Percentiles rank a stretch among this genome's conserved stretches.
Conservation (phyloP, 2,888 invertebrate species). For the Abrostola triplasia region DNA sequence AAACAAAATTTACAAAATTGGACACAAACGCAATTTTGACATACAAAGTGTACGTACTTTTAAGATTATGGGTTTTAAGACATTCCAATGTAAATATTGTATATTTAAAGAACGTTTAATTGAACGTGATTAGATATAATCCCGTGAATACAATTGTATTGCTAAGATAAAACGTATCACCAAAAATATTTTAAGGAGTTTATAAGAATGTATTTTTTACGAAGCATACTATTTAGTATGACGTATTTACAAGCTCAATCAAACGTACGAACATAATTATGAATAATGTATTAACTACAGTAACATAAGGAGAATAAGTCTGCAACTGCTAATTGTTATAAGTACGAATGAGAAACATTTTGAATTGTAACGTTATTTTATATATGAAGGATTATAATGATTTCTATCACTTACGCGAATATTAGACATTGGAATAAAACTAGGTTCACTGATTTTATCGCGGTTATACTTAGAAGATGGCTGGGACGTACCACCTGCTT, state of each 20-base stretch:
- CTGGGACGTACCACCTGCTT: no score
- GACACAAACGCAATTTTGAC: conserved; percentile 1
- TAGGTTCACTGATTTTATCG: no score
- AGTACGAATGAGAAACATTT: no score
- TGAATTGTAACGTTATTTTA: no score
- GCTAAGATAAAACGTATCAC: conserved; percentile 13
- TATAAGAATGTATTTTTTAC: background rate
- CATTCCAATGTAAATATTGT: conserved; percentile 46
- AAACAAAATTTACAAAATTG: no score
- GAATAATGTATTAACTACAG: background rate
- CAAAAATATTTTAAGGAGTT: conserved; percentile 13
- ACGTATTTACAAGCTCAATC: conserved; percentile 3
- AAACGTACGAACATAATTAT: background rate
- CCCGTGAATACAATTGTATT: background rate
- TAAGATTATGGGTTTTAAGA: conserved; percentile 15
- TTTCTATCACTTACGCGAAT: no score
- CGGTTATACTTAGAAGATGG: no score
- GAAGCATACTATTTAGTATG: background rate
- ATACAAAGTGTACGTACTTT: background rate
- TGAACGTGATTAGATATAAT: background rate
- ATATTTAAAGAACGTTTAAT: conserved; percentile 2
- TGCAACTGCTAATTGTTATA: background rate
- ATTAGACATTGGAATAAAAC: no score
- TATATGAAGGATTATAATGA: background rate
- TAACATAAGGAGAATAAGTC: background rate